A percentile compares a stretch with the other conserved stretches of the same genome.
These are phyloP conservation scores for Eristalis intricaria DNA, from an alignment of 2,888 invertebrate species.

Conservation along the genomic window DNA sequence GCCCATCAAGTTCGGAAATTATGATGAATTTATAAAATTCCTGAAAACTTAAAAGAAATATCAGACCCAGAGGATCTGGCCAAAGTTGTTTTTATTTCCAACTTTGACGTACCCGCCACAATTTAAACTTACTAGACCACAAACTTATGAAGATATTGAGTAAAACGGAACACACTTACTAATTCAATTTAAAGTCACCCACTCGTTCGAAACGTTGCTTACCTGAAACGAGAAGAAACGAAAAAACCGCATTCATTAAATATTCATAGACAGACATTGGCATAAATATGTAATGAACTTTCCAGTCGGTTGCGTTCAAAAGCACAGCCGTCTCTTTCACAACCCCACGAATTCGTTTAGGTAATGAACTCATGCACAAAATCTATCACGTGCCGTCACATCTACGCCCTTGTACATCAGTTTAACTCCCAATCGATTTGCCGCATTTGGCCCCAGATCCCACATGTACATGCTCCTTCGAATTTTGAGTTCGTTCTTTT, in stretches of 20 bases:
- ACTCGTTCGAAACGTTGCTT: not conserved
- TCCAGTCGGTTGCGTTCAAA: not conserved
- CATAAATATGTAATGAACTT: constrained; percentile 28
- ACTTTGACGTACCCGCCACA: no score
- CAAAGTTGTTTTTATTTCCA: no score
- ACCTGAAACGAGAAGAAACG: constrained; percentile 38
- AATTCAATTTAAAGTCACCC: not conserved
- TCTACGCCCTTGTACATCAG: constrained; percentile 42
- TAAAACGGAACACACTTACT: not conserved
- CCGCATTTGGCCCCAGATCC: not conserved
- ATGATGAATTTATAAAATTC: no score
- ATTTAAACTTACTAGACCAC: not conserved
- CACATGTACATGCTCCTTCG: not conserved
- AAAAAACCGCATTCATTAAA: constrained; percentile 12
- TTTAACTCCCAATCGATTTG: constrained; percentile 63
- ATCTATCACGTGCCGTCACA: constrained; percentile 57
- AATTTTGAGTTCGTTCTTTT: not conserved
- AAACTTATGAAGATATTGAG: not conserved
- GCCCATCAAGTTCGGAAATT: no score
- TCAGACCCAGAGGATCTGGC: no score
- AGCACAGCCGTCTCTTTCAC: not conserved
- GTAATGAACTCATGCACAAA: constrained; percentile 60
- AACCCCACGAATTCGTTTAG: constrained; percentile 31
- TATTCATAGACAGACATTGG: constrained; percentile 28
- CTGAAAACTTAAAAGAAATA: no score